phyloP scores from a whole-genome alignment of 2,797 vertebrate species.

The Gymnothorax reevesii region DNA sequence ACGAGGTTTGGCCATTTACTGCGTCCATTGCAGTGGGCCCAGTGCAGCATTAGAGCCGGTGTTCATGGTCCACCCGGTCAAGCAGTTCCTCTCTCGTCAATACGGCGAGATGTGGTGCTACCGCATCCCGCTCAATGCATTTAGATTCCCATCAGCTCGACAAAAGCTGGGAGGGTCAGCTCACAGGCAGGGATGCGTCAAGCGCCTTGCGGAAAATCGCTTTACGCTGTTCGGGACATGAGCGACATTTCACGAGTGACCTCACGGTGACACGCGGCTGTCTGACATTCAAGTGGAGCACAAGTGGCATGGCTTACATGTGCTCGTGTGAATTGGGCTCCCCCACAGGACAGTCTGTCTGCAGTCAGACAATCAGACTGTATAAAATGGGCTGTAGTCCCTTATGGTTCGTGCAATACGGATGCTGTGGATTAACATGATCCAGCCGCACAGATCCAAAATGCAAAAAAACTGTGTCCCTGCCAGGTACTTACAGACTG shows the following conservation, averaged over 20 bases:
- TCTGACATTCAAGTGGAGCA: neutral
- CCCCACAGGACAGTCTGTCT: no score
- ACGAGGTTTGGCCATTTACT: no score
- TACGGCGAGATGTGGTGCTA: neutral
- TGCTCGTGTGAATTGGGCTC: neutral
- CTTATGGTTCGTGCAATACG: no score
- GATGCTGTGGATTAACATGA: no score
- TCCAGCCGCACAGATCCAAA: no score
- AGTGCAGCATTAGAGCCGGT: neutral
- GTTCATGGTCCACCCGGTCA: no score
- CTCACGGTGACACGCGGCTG: neutral
- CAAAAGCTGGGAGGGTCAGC: neutral
- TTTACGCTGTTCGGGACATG: conserved; percentile 16
- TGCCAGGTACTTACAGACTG: no score
- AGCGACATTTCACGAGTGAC: neutral
- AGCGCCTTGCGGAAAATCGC: conserved; percentile 3
- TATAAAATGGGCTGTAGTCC: no score
- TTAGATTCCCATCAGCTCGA: neutral
- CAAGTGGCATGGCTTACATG: neutral
- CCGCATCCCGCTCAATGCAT: neutral
- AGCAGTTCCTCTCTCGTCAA: no score
- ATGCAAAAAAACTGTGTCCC: no score
- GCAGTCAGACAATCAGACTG: no score
- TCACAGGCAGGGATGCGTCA: neutral
- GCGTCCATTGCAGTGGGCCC: neutral